These are phyloP conservation scores for Trachelipus rathkii DNA, from an alignment of 1,140 invertebrate species.

Conservation along the genomic window DNA sequence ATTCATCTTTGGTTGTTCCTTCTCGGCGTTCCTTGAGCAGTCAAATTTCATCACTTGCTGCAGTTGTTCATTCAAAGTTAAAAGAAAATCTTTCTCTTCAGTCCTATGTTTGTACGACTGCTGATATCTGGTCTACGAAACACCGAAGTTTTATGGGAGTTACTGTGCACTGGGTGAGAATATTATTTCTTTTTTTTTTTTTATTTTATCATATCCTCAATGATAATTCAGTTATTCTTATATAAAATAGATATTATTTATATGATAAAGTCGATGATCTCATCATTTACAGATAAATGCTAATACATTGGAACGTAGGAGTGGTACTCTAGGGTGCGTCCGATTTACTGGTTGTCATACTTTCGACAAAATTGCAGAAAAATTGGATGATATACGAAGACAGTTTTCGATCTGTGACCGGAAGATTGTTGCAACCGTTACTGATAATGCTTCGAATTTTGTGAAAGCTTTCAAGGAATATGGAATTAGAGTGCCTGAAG, in stretches of 20 bases:
- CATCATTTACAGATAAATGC: too few species aligned
- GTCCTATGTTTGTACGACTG: too few species aligned
- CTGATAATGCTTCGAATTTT: slow-evolving; percentile 30
- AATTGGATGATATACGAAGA: slow-evolving; percentile 25
- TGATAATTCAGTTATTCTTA: not conserved
- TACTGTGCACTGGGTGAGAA: not conserved
- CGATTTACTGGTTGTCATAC: slow-evolving; percentile 21
- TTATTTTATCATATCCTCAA: not conserved
- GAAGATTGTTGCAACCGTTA: slow-evolving; percentile 27
- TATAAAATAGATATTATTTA: not conserved
- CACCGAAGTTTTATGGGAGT: not conserved
- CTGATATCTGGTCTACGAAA: too few species aligned
- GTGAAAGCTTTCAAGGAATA: too few species aligned
- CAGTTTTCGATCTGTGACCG: not conserved
- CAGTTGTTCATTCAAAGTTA: too few species aligned
- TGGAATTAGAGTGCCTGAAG: too few species aligned
- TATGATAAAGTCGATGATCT: too few species aligned
- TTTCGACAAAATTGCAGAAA: slow-evolving; percentile 27
- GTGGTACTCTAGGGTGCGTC: slow-evolving; percentile 17
- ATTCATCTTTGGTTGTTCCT: too few species aligned
- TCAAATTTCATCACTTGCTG: too few species aligned
- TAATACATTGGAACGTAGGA: too few species aligned
- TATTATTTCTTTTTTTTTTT: not conserved
- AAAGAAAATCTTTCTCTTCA: too few species aligned
- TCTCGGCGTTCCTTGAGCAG: too few species aligned